A percentile compares a stretch with the other conserved stretches of the same genome.
Evolutionary conservation across 2,888 invertebrate genomes (phyloP).

Genomic region (Nyleta sp.): DNA sequence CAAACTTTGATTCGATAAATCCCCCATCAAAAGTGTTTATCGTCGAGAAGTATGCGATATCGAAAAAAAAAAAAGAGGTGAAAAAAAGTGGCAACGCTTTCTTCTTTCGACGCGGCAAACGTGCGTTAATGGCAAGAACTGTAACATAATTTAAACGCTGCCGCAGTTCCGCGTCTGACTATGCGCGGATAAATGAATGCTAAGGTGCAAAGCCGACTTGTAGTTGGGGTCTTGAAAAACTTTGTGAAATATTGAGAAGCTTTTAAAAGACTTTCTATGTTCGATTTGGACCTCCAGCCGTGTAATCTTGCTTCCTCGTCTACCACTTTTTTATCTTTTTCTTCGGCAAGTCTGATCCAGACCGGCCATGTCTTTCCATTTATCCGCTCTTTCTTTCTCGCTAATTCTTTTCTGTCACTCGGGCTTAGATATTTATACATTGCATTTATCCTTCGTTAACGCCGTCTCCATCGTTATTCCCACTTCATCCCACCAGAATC

Average conservation of each 20-base stretch:
- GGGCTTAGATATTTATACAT: slow-evolving; percentile 18
- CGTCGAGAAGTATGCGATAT: too few species aligned
- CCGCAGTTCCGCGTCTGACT: slow-evolving; percentile 42
- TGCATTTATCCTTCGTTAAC: neutral
- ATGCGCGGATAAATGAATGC: slow-evolving; percentile 69
- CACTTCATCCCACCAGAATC: neutral
- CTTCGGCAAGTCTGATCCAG: slow-evolving; percentile 40
- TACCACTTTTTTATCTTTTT: slow-evolving; percentile 36
- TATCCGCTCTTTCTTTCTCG: slow-evolving; percentile 38
- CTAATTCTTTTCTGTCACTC: slow-evolving; percentile 53
- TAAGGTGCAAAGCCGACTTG: slow-evolving; percentile 68
- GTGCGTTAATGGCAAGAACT: neutral
- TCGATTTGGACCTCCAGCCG: slow-evolving; percentile 68
- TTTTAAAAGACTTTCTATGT: slow-evolving; percentile 77
- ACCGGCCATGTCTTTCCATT: slow-evolving; percentile 34
- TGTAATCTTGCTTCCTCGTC: slow-evolving; percentile 59
- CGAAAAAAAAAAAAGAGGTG: too few species aligned
- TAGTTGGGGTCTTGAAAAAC: slow-evolving; percentile 69
- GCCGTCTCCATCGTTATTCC: neutral
- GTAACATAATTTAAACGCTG: slow-evolving; percentile 32
- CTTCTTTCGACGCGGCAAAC: too few species aligned
- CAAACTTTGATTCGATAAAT: too few species aligned
- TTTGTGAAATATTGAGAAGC: slow-evolving; percentile 77
- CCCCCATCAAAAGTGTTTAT: too few species aligned
- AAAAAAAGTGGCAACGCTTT: too few species aligned